Percentiles rank a stretch among this genome's conserved stretches.
Evolutionary conservation across 2,888 invertebrate genomes (phyloP).

Genomic region (Ypsolopha scabrella): DNA sequence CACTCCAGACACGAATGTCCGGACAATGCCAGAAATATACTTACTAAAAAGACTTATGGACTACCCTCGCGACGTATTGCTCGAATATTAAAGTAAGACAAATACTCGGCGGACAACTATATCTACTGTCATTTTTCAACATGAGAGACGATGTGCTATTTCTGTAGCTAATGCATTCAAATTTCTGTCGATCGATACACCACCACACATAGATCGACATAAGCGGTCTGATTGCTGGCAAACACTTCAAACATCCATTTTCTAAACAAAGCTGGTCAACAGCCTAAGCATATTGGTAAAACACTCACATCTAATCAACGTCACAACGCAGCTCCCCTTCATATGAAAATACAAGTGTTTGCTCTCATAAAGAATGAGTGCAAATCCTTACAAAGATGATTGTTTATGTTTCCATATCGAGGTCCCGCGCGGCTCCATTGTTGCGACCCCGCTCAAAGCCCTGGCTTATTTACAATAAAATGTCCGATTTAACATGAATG

Average conservation of each 20-base stretch:
- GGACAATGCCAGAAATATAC: slow-evolving; percentile 21
- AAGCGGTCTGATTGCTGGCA: neutral
- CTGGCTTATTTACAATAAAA: slow-evolving; percentile 47
- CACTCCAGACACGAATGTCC: slow-evolving; percentile 21
- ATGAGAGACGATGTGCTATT: neutral
- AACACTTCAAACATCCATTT: slow-evolving; percentile 46
- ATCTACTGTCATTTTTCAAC: neutral
- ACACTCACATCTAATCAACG: slow-evolving; percentile 62
- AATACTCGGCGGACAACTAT: slow-evolving; percentile 11
- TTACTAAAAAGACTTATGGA: slow-evolving; percentile 29
- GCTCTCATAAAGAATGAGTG: slow-evolving; percentile 64
- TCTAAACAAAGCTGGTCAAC: slow-evolving; percentile 54
- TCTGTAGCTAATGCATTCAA: too few species aligned
- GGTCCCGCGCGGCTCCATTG: slow-evolving; percentile 39
- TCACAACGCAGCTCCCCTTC: slow-evolving; percentile 41
- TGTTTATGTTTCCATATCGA: slow-evolving; percentile 62
- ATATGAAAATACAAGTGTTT: slow-evolving; percentile 59
- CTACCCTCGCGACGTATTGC: slow-evolving; percentile 4
- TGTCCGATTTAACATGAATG: slow-evolving; percentile 61
- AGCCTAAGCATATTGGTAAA: slow-evolving; percentile 60
- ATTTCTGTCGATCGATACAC: too few species aligned
- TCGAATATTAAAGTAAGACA: slow-evolving; percentile 13
- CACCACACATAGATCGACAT: too few species aligned
- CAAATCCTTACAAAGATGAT: slow-evolving; percentile 64
- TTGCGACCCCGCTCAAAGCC: slow-evolving; percentile 22